Base-by-base conservation (phyloP, 2,888 invertebrate genomes). In the Tiphia femorata region DNA sequence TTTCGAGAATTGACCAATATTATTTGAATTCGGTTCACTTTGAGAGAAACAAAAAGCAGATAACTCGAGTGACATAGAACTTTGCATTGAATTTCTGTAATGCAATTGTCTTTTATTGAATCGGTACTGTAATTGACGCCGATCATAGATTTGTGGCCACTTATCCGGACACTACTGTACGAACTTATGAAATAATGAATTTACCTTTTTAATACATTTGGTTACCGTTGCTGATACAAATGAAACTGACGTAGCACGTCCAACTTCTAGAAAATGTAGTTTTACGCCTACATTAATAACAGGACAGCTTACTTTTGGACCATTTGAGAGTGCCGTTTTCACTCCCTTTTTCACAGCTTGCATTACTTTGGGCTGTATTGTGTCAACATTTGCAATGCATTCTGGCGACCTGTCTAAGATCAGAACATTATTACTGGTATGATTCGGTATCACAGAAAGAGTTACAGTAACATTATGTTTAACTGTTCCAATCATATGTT, bases 271-370 rank as follows among this genome's bases (percentile, higher is more conserved):
- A 86, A 89, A 90, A 80, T 95, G 93, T 49, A 98, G 84, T 52
- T 89, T 89, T 33, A 93, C 89, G 66, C 90, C 89, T 0, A 91
- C 89, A 75, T 94, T 90, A 37, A 93, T 87, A 25, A 95, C 92
- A 51, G 94, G 95, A 71, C 91, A 96, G 21, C 92, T 91, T 17
- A 97, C 86, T 73, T 94, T 89, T 0, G 97, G 96, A 8, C 99
- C 99, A 80, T 91, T 89, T 43, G 86, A 77, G 4, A 96, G 82
- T 0, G 92, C 93, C 1, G 90, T 84, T 27, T 84, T 79, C 1
- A 94, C 86, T 0, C 96, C 97, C 66, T 88, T 89, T 51, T 88
- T 88, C 17, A 97, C 85, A 1, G 94, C 91, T 49, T 87, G 85
- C 73, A 94, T 78, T 61, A 88, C 87, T 44, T 89, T 90, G 8